Percentiles rank a stretch among this genome's conserved stretches.
These are phyloP conservation scores for Protonibea diacanthus DNA, from an alignment of 2,797 vertebrate species.

Conservation along the genomic window DNA sequence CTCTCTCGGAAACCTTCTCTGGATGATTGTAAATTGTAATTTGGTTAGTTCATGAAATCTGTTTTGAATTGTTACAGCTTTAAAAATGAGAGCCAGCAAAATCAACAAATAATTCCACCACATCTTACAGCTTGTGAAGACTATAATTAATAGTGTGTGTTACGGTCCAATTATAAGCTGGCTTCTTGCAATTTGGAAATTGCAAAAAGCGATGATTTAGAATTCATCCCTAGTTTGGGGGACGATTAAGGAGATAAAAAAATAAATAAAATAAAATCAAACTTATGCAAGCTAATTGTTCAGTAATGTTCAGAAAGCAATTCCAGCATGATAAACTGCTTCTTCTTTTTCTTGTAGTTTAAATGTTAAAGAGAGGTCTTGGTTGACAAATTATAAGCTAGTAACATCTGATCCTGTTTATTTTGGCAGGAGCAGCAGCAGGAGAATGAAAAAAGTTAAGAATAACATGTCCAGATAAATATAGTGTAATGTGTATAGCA, in stretches of 20 bases:
- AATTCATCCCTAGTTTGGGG: background rate
- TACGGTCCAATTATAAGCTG: slow-evolving; percentile 1
- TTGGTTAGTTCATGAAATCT: background rate
- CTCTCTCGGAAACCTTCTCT: background rate
- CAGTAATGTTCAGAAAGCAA: background rate
- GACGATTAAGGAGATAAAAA: background rate
- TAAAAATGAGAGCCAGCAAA: slow-evolving; percentile 5
- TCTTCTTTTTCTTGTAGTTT: background rate
- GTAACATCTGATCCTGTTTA: background rate
- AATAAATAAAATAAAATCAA: background rate
- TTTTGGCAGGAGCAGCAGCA: slow-evolving; percentile 6
- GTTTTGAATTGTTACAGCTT: slow-evolving; percentile 15
- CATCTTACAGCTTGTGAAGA: slow-evolving; percentile 1
- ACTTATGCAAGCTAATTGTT: background rate
- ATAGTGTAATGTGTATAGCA: slow-evolving; percentile 6
- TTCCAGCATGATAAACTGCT: slow-evolving; percentile 1
- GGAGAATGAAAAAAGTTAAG: slow-evolving; percentile 7
- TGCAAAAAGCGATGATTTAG: background rate
- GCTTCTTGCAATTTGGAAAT: background rate
- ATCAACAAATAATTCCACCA: slow-evolving; percentile 5
- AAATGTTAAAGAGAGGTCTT: background rate
- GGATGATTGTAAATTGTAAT: background rate
- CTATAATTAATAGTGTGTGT: slow-evolving; percentile 3
- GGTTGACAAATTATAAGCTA: slow-evolving; percentile 7
- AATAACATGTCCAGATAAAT: slow-evolving; percentile 23